Conservation (phyloP, 2,797 vertebrate species). For the Psittacula echo region DNA sequence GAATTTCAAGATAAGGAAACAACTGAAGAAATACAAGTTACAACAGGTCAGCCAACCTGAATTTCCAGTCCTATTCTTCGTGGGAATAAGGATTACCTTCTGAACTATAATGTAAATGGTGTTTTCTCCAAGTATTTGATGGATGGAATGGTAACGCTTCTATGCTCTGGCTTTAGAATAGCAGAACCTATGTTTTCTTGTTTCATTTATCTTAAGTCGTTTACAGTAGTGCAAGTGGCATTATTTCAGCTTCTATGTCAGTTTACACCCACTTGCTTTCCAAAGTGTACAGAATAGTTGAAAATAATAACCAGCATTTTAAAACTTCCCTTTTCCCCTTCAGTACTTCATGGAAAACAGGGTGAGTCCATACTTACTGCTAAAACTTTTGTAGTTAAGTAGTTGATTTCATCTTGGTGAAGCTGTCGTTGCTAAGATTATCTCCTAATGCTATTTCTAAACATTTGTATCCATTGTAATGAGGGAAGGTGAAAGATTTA, state of each 20-base stretch:
- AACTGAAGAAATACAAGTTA: neutral
- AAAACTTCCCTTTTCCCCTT: neutral
- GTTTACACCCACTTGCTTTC: neutral
- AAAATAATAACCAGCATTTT: neutral
- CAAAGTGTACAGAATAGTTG: neutral
- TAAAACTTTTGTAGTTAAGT: neutral
- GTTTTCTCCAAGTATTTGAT: neutral
- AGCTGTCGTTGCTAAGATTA: neutral
- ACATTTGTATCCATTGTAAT: neutral
- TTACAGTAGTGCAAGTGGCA: neutral
- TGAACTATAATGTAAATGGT: neutral
- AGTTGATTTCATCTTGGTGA: neutral
- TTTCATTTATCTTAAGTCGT: neutral
- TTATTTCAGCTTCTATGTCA: neutral
- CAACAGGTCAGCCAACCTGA: constrained; percentile 13
- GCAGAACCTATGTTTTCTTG: neutral
- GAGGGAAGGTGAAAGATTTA: neutral
- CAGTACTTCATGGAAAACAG: neutral
- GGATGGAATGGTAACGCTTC: neutral
- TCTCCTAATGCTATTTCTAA: neutral
- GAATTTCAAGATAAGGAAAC: neutral
- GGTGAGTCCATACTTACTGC: neutral
- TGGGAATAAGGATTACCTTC: neutral
- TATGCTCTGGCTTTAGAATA: neutral
- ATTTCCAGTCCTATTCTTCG: neutral